Base-by-base conservation (phyloP, 2,797 vertebrate genomes). In the Chiroxiphia lanceolata region DNA sequence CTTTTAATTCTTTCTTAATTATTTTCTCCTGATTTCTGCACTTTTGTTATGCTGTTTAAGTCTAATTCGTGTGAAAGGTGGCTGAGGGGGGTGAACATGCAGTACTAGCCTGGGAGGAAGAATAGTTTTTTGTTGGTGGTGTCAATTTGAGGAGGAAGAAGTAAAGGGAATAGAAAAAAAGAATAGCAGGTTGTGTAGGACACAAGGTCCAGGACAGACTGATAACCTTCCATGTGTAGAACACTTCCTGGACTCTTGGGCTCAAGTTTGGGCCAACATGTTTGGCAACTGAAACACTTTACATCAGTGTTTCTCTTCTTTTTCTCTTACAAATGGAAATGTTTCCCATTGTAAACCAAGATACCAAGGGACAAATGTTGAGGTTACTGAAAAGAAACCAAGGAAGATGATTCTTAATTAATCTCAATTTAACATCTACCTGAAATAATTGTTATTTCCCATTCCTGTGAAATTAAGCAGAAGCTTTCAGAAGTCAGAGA, bases 1-100 rank as follows among this genome's bases (percentile, higher is more conserved):
- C 95, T 65, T 93, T 68, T 96, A 96, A 97, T 96, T 92, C 95
- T 89, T 64, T 94, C 93, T 95, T 96, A 95, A 97, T 96, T 93
- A 94, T 96, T 96, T 97, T 93, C 93, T 86, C 59, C 72, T 22
- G 0, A 25, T 89, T 93, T 88, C 45, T 42, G 4, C 1, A 0
- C n/a, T 25, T 90, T 61, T 87, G 69, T 84, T 77, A 15, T 64
- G 85, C 83, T 81, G 61, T 51, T 93, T 69, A 71, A 91, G 64
- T 57, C 82, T 87, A 53, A 29, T 95, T 93, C 81, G 77, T 76
- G 70, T 70, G 77, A 93, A 93, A 89, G 50, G 81, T 83, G 90
- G 60, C 51, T 63, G 81, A 70, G 48, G 44, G 75, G 72, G 42
- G 47, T 59, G 76, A 90, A 64, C 81, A 63, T 4, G 51, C 40